Conservation (phyloP, 2,888 invertebrate genomes). For the Gymnosoma rotundatum region DNA sequence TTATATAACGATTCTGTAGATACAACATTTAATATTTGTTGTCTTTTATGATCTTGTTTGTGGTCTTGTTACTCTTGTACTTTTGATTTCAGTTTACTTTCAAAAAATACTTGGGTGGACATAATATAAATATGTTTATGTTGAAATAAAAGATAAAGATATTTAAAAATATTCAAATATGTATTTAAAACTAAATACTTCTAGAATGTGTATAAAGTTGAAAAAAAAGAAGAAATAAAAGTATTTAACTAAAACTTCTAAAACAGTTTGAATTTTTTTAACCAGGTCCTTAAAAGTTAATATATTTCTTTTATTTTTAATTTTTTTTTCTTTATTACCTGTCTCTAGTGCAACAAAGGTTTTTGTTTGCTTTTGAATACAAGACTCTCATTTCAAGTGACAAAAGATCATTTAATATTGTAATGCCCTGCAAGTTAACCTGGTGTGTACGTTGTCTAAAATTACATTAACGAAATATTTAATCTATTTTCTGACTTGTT, state of each 20-base stretch:
- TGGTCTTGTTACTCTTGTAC: conserved; percentile 4
- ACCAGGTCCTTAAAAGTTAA: not conserved
- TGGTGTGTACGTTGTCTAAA: conserved; percentile 27
- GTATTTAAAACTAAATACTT: not conserved
- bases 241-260: not conserved
- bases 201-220: not conserved
- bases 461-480: conserved; percentile 48
- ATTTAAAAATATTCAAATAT: conserved; percentile 1
- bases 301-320: not conserved
- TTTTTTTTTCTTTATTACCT: not conserved
- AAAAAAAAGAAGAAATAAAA: not conserved
- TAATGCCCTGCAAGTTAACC: conserved; percentile 38
- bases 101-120: conserved; percentile 62
- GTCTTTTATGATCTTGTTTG: conserved; percentile 52
- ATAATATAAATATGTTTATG: conserved; percentile 62
- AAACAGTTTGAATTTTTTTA: not conserved
- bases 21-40: conserved; percentile 16
- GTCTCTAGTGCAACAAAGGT: not conserved
- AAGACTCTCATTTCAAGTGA: not conserved
- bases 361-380: not conserved
- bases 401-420: conserved; percentile 55
- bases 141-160: conserved; percentile 49
- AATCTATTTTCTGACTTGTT: conserved; percentile 47
- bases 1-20: conserved; percentile 54
- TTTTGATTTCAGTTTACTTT: conserved; percentile 11